Base-by-base conservation (phyloP, 1,140 invertebrate species). In the Lepidotrigona ventralis region DNA sequence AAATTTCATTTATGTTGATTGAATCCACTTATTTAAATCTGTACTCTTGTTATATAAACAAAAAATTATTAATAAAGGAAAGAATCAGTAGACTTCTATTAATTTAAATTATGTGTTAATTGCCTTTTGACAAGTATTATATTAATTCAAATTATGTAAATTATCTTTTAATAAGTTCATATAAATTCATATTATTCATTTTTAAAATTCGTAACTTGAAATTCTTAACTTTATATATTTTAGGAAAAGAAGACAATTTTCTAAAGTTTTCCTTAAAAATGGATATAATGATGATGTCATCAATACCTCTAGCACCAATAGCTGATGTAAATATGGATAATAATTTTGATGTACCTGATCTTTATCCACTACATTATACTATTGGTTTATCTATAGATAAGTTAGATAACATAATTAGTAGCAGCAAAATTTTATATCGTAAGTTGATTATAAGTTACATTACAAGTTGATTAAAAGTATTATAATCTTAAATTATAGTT, bases 341-440 rank as follows among this genome's bases (percentile, higher is more conserved):
- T 54, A 85, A 94, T 33, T 91, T 94, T 56, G 90, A 94, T 72
- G 88, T 98, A 39, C 97, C 97, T 26, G 93, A 96, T 92, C 93
- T 98, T 60, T 95, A 95, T 92, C 98, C 97, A 12, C 91, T 98
- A 29, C 95, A 96, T 89, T 95, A 95, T 73, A 96, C 95, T 5
- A 95, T 97, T 74, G 96, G 97, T 78, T 93, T 98, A 75, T 92
- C 94, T 33, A n/a, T n/a, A n/a, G n/a, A n/a, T n/a, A 93, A 95
- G 79, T 91, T 95, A 64, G 95, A 98, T 90, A 95, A 33, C 33
- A 33, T 33, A 33, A 33, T 96, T 90, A 97, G 97, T 90, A 90
- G 93, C 53, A 90, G 94, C 23, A 90, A 94, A 79, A 95, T 96
- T 91, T 90, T 95, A 71, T 97, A 96, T 93, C 96, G 97, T 98